phyloP scores from a whole-genome alignment of 2,888 invertebrate genomes.

The Strigamia crassipes region DNA sequence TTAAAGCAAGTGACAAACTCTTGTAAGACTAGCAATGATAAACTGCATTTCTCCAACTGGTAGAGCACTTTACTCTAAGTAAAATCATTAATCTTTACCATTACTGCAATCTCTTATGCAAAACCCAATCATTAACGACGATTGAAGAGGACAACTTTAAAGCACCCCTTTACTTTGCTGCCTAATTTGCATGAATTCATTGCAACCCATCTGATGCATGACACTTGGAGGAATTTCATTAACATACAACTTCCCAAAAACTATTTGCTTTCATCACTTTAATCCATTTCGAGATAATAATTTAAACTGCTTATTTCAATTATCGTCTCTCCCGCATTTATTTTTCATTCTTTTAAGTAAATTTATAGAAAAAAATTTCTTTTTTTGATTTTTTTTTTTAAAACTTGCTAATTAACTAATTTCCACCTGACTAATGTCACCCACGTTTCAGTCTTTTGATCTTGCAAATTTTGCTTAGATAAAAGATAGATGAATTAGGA shows the following conservation, averaged over 20 bases:
- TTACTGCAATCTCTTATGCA: not conserved
- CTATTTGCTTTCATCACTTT: constrained; percentile 22
- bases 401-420: not conserved
- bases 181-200: constrained; percentile 30
- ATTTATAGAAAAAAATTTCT: not conserved
- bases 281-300: constrained; percentile 12
- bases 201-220: constrained; percentile 38
- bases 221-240: constrained; percentile 37
- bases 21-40: too few species aligned
- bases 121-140: constrained; percentile 15
- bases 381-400: not conserved
- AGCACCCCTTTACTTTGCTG: not conserved
- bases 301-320: not conserved
- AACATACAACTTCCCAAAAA: constrained; percentile 22
- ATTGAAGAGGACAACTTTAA: constrained; percentile 8
- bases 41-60: too few species aligned
- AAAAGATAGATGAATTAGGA: not conserved
- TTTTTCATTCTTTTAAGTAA: not conserved
- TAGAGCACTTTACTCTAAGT: too few species aligned
- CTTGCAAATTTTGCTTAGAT: not conserved
- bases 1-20: too few species aligned
- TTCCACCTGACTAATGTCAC: constrained; percentile 23
- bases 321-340: not conserved
- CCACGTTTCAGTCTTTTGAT: not conserved
- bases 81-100: not conserved